Base-by-base conservation (phyloP, 2,113 vertebrate species). In the Eolophus roseicapilla region DNA sequence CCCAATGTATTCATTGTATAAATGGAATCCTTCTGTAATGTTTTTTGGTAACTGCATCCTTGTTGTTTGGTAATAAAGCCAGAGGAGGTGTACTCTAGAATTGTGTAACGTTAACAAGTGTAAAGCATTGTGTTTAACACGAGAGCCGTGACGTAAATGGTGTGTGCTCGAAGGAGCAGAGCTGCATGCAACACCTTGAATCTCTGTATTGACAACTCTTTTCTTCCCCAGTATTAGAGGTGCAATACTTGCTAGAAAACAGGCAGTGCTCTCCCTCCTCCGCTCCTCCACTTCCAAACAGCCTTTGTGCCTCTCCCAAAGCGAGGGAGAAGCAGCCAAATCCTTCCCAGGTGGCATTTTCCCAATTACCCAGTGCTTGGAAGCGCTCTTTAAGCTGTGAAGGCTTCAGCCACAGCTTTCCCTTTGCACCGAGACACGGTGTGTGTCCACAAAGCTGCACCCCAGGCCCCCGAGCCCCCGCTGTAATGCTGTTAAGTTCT, bases 1-100 rank as follows among this genome's bases (percentile, higher is more conserved):
- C 97, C 98, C 98, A 99, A 98, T 99, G 98, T 98, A 96, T 97
- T 97, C 97, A 97, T 98, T 98, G 97, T 98, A 96, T 98, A 99
- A 98, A 98, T 97, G 98, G 98, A 98, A 98, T 98, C 97, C 97
- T 98, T 98, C 98, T 98, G 99, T 98, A 97, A 98, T 96, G 57
- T 59, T n/a, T n/a, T 98, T 98, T 98, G 97, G 98, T 98, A 98
- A 98, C 98, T 98, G 98, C 98, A 82, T 98, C 98, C 97, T 98
- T 98, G 96, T 97, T 98, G 96, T 98, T 98, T 97, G 98, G 97
- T 98, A 98, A 98, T 98, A 94, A 97, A 97, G 96, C 88, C 97
- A 98, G 98, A 98, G 98, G 98, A 98, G 97, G 97, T 98, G 65
- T 97, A 97, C 97, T 98, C 97, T 98, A 98, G 97, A 97, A 98